phyloP scores from a whole-genome alignment of 2,113 vertebrate species.

The Labeo rohita region DNA sequence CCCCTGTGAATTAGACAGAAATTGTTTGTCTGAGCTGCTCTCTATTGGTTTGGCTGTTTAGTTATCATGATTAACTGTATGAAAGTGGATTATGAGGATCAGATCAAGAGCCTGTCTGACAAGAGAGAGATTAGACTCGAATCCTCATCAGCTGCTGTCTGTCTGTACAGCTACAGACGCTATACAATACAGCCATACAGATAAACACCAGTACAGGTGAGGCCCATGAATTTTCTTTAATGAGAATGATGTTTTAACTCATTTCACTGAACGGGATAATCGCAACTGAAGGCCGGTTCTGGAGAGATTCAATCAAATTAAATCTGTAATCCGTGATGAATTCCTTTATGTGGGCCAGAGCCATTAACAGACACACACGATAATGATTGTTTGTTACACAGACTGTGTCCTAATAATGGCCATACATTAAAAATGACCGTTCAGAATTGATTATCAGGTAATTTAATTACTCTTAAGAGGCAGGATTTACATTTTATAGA shows the following conservation, averaged over 20 bases:
- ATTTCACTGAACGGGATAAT: not conserved
- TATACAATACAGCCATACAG: not conserved
- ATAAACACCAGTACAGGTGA: not conserved
- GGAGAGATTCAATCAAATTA: not conserved
- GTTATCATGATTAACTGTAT: slow-evolving; percentile 59
- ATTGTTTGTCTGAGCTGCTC: slow-evolving; percentile 31
- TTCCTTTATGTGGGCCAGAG: slow-evolving; percentile 17
- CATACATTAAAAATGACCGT: not conserved
- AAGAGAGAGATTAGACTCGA: slow-evolving; percentile 66
- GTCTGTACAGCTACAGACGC: not conserved
- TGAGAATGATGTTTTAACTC: not conserved
- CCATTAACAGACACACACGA: not conserved
- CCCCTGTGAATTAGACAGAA: not conserved
- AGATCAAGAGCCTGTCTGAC: slow-evolving; percentile 63
- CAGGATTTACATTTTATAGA: not conserved
- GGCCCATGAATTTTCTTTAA: not conserved
- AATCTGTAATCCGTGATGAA: not conserved
- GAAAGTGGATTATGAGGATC: slow-evolving; percentile 58
- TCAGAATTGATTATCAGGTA: not conserved
- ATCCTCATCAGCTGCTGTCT: slow-evolving; percentile 53
- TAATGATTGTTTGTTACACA: not conserved
- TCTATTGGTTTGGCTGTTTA: slow-evolving; percentile 31
- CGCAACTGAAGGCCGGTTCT: slow-evolving; percentile 14
- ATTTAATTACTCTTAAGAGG: not conserved
- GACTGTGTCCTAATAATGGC: not conserved